phyloP scores from a whole-genome alignment of 2,797 vertebrate genomes.

The Sciaenops ocellatus region DNA sequence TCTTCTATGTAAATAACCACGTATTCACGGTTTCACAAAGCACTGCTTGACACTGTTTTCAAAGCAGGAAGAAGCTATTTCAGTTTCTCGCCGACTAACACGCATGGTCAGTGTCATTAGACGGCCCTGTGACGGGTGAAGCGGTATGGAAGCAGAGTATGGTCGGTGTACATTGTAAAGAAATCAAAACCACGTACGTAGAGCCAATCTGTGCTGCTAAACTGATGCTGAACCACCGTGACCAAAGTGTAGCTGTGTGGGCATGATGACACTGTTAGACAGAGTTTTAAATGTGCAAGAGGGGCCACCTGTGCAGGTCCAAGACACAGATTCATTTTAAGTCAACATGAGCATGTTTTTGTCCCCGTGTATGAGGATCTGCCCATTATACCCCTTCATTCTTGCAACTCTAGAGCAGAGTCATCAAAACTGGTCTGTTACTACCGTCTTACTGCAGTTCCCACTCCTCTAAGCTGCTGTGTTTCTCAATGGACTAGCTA shows the following conservation, averaged over 20 bases:
- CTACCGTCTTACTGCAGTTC: conserved; percentile 5
- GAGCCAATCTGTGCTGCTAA: background rate
- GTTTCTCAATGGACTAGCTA: conserved; percentile 38
- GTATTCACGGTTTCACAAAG: too few relatives aligned
- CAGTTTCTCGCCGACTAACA: background rate
- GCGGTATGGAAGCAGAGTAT: too few relatives aligned
- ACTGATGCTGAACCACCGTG: background rate
- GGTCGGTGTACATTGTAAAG: background rate
- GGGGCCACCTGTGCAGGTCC: background rate
- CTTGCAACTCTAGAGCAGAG: background rate
- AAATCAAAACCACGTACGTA: background rate
- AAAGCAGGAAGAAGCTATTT: background rate
- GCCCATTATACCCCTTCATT: background rate
- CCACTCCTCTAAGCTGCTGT: conserved; percentile 29
- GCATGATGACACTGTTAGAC: background rate
- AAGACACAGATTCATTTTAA: background rate
- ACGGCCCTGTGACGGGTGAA: background rate
- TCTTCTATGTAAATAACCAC: too few relatives aligned
- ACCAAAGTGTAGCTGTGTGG: background rate
- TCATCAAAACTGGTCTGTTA: conserved; percentile 19
- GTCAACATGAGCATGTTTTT: conserved; percentile 6
- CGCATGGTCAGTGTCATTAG: background rate
- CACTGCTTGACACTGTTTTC: background rate
- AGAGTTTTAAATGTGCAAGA: background rate
- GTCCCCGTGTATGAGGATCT: background rate